Evolutionary conservation across 1,140 invertebrate species (phyloP).

Genomic region (Anastrepha ludens): DNA sequence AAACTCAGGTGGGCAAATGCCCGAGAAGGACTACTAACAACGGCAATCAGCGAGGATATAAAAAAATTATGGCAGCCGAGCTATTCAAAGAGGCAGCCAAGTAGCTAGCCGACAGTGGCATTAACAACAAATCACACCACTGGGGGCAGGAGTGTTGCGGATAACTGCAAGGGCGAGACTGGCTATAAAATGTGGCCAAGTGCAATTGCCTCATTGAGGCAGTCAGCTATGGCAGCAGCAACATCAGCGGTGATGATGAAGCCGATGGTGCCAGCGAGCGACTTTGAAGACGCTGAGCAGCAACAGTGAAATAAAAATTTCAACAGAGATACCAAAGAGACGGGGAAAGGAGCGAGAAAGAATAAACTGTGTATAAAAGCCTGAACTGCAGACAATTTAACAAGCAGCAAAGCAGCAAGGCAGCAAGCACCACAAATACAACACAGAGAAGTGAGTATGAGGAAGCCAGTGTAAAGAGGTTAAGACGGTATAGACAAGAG

Average conservation of each 20-base stretch:
- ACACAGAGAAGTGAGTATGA: not conserved
- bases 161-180: not conserved
- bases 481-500: conserved; percentile 5
- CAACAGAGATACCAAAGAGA: conserved; percentile 11
- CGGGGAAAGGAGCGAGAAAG: not conserved
- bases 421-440: not conserved
- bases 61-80: not conserved
- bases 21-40: not conserved
- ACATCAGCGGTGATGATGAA: not conserved
- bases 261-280: not conserved
- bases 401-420: conserved; percentile 31
- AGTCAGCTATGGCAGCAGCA: conserved; percentile 5
- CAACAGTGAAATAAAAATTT: conserved; percentile 50
- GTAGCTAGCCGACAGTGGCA: conserved; percentile 20
- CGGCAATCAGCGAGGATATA: not conserved
- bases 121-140: conserved; percentile 53
- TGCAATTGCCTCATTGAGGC: conserved; percentile 50
- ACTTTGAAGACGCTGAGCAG: conserved; percentile 31
- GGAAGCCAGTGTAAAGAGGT: not conserved
- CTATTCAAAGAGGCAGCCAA: not conserved
- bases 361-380: not conserved
- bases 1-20: not conserved
- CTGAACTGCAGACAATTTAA: not conserved
- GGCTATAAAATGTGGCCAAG: conserved; percentile 53
- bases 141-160: not conserved